Evolutionary conservation across 2,797 vertebrate genomes (phyloP).

Genomic region (Clarias fuscus): DNA sequence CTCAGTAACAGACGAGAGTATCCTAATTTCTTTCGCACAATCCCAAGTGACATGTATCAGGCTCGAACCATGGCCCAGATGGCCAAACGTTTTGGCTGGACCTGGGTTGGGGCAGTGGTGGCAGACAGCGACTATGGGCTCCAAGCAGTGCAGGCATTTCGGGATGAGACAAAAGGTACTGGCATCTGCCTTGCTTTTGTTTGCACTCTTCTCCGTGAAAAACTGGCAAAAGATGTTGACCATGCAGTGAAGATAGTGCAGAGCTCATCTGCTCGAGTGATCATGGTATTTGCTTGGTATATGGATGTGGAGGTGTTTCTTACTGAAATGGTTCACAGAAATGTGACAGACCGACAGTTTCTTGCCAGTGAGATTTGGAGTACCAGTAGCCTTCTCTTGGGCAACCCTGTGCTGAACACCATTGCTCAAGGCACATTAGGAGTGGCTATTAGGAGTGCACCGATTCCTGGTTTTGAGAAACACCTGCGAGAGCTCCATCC

Average conservation of each 20-base stretch:
- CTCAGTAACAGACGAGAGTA: constrained; percentile 59
- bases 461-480: constrained; percentile 68
- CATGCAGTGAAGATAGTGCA: constrained; percentile 67
- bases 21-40: constrained; percentile 66
- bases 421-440: constrained; percentile 72
- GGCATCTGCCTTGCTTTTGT: constrained; percentile 73
- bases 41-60: constrained; percentile 66
- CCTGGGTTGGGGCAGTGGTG: constrained; percentile 71
- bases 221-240: constrained; percentile 63
- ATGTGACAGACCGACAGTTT: constrained; percentile 72
- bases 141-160: constrained; percentile 70
- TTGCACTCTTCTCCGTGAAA: constrained; percentile 66
- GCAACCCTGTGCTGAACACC: constrained; percentile 53
- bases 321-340: constrained; percentile 64
- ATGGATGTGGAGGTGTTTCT: constrained; percentile 70
- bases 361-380: constrained; percentile 78
- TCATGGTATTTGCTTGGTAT: constrained; percentile 73
- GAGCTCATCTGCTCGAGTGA: constrained; percentile 69
- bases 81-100: constrained; percentile 71
- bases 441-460: constrained; percentile 70
- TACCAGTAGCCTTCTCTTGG: constrained; percentile 66
- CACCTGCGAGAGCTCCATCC: constrained; percentile 67
- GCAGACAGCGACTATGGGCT: constrained; percentile 72
- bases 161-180: constrained; percentile 62
- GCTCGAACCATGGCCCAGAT: constrained; percentile 71